phyloP scores from a whole-genome alignment of 2,113 vertebrate species.

The Glaucidium brasilianum region DNA sequence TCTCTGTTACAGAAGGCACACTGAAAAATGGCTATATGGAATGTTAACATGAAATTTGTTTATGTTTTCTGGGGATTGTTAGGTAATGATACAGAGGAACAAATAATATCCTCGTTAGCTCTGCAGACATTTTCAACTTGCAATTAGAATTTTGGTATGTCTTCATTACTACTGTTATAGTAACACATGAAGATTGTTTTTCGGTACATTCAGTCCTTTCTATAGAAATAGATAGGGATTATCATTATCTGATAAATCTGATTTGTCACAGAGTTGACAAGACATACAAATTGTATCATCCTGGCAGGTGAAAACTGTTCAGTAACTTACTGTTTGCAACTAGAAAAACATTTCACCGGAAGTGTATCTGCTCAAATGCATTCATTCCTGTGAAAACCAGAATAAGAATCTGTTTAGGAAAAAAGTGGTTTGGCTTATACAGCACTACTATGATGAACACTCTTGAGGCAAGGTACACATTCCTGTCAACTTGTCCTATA shows the following conservation, averaged over 20 bases:
- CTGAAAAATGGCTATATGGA: neutral
- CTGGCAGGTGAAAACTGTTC: neutral
- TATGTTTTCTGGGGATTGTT: neutral
- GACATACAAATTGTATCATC: neutral
- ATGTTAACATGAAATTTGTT: neutral
- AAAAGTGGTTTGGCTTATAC: neutral
- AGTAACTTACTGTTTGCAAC: neutral
- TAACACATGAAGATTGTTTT: neutral
- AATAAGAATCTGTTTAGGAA: neutral
- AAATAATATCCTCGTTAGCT: neutral
- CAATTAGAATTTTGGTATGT: neutral
- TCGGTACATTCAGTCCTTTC: neutral
- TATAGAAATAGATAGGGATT: neutral
- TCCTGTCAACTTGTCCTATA: neutral
- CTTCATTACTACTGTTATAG: neutral
- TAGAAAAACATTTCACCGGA: neutral
- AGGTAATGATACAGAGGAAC: neutral
- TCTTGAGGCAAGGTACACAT: neutral
- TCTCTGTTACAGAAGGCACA: neutral
- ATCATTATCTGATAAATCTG: neutral
- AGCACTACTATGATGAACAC: neutral
- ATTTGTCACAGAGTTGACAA: neutral
- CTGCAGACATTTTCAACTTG: neutral
- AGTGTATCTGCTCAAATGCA: neutral
- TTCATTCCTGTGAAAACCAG: neutral